Percentiles rank a stretch among this genome's conserved stretches.
These are phyloP conservation scores for Ciconia boyciana DNA, from an alignment of 2,113 vertebrate genomes.

Conservation along the genomic window DNA sequence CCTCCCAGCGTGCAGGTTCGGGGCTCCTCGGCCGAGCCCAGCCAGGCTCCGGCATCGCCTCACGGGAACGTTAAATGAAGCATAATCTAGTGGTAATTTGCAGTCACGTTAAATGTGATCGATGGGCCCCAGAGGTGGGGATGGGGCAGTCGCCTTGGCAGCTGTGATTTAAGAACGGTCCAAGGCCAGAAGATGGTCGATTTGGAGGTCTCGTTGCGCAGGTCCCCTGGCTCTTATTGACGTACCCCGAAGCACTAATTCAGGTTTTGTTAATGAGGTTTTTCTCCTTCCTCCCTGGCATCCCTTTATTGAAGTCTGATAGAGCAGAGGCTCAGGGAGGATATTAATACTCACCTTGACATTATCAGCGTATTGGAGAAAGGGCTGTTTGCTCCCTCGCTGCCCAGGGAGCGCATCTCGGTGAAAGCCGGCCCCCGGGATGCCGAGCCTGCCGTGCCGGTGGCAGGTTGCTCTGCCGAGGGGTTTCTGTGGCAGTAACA, in stretches of 20 bases:
- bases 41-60: neutral
- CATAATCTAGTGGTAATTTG: neutral
- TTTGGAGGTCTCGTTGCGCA: neutral
- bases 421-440: neutral
- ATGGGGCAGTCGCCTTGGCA: neutral
- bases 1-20: rapidly evolving
- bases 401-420: neutral
- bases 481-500: rapidly evolving
- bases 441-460: rapidly evolving
- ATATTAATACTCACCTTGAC: neutral
- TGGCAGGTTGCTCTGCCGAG: rapidly evolving
- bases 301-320: neutral
- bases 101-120: rapidly evolving
- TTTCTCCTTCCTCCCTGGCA: neutral
- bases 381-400: neutral
- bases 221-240: neutral
- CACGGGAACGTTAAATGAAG: rapidly evolving
- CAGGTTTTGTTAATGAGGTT: neutral
- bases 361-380: neutral
- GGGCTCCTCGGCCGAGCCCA: neutral
- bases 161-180: neutral
- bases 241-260: neutral
- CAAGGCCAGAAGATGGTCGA: neutral
- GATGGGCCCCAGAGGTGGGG: neutral
- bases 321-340: slow-evolving; percentile 4